phyloP scores from a whole-genome alignment of 2,797 vertebrate species.

The Alosa sapidissima region DNA sequence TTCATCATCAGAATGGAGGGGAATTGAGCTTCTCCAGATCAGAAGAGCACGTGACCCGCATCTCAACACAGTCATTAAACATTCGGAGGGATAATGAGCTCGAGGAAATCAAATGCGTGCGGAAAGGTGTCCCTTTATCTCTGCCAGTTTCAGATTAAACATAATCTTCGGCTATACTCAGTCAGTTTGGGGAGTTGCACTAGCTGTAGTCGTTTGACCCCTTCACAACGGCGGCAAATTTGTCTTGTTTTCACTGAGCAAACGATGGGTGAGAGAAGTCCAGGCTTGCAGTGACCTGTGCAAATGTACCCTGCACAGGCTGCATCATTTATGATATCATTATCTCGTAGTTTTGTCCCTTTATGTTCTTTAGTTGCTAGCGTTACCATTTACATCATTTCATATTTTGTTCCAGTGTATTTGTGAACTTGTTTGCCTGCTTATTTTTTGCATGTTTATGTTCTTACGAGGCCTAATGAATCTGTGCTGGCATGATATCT shows the following conservation, averaged over 20 bases:
- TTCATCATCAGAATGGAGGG: slow-evolving; percentile 35
- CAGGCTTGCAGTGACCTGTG: not conserved
- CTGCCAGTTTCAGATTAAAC: slow-evolving; percentile 29
- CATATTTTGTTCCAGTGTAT: not conserved
- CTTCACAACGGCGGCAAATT: slow-evolving; percentile 40
- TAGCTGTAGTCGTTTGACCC: slow-evolving; percentile 47
- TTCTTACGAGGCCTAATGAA: not conserved
- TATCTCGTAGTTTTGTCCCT: not conserved
- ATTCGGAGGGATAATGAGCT: slow-evolving; percentile 34
- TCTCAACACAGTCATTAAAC: slow-evolving; percentile 36
- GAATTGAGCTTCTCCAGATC: slow-evolving; percentile 32
- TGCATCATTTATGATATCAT: not conserved
- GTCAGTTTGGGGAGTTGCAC: not conserved
- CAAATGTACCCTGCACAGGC: not conserved
- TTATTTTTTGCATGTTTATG: slow-evolving; percentile 48
- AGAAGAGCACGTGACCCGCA: slow-evolving; percentile 27
- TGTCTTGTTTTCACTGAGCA: slow-evolving; percentile 49
- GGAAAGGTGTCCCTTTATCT: slow-evolving; percentile 38
- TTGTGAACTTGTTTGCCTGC: slow-evolving; percentile 40
- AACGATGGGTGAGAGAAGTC: not conserved
- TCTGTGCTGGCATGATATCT: not conserved
- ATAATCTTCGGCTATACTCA: slow-evolving; percentile 29
- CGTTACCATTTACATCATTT: not conserved
- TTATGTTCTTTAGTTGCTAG: not conserved
- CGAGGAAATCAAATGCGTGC: slow-evolving; percentile 27